Percentiles rank a stretch among this genome's conserved stretches.
Conservation (phyloP, 2,888 invertebrate genomes). For the Agapostemon virescens region DNA sequence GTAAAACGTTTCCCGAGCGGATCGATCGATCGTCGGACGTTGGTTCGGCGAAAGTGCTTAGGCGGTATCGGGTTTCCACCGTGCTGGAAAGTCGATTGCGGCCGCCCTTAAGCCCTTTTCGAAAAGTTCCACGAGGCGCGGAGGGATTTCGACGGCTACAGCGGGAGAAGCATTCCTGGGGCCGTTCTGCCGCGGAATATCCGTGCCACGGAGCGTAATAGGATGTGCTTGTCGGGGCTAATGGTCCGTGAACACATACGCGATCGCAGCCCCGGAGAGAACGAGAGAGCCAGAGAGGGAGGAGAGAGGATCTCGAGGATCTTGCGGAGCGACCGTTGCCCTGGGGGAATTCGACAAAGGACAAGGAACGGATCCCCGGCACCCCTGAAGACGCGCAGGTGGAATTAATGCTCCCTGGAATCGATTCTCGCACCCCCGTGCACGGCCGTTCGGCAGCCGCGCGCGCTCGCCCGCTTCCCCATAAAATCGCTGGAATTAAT, state of each 20-base stretch:
- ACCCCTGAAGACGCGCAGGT: conserved; percentile 33
- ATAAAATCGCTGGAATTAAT: neutral
- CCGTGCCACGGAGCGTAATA: conserved; percentile 43
- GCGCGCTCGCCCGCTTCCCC: neutral
- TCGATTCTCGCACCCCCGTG: conserved; percentile 27
- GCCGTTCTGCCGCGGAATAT: conserved; percentile 33
- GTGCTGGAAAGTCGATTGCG: conserved; percentile 44
- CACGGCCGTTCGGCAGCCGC: neutral
- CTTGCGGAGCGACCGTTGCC: neutral
- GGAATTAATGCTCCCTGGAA: conserved; percentile 49
- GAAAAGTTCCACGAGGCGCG: conserved; percentile 30
- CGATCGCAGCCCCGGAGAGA: neutral
- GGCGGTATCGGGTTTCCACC: conserved; percentile 42
- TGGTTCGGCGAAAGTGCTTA: conserved; percentile 29
- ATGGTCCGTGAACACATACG: conserved; percentile 61
- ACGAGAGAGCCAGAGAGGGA: neutral
- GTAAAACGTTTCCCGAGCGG: conserved; percentile 10
- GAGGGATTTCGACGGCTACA: conserved; percentile 3
- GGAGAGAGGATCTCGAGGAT: conserved; percentile 12
- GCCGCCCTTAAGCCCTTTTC: conserved; percentile 33
- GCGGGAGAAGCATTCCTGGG: conserved; percentile 2
- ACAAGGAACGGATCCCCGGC: conserved; percentile 23
- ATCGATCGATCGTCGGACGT: conserved; percentile 18
- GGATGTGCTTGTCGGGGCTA: conserved; percentile 59
- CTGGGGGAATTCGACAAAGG: conserved; percentile 2